Base-by-base conservation (phyloP, 2,113 vertebrate species). In the Phrynosoma blainvillii region DNA sequence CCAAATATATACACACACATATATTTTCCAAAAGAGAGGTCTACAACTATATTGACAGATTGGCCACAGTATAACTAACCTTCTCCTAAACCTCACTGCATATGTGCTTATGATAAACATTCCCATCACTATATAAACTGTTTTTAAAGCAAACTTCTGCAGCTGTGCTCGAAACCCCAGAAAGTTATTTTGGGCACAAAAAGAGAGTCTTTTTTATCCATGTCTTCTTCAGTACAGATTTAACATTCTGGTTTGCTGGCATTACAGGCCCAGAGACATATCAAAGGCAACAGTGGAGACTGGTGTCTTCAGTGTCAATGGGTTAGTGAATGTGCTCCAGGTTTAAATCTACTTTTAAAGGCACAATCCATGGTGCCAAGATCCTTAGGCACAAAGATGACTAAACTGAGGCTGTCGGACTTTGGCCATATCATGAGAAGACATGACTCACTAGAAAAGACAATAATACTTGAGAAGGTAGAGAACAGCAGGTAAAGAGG, bases 91-190 rank as follows among this genome's bases (percentile, higher is more conserved):
- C n/a, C 73, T 40, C 23, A 75, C 52, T 42, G 84, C 27, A 68
- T 68, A 75, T 74, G 21, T 56, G 82, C 82, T 23, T 77, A 85
- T 76, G 75, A 78, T 86, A 77, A 77, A 66, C 56, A 77, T 27
- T 85, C 14, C 47, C 74, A 47, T 77, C 59, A 66, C 59, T 62
- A 62, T 62, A 62, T 62, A 62, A 62, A 62, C 32, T 77, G 73
- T 65, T 85, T 85, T 85, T 30, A 77, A 77, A 85, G 56, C 75
- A 77, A 77, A 66, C 36, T 11, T 85, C 40, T 85, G 59, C 74
- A 85, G 73, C 74, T 85, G 36, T 47, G 74, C 73, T 42, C 47
- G 84, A 85, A 85, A 85, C 32, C 84, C 74, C 74, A 85, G 84
- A 66, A 78, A 77, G 62, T 6, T 77, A 85, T 77, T 66, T 78